A percentile compares a stretch with the other conserved stretches of the same genome.
Conservation (phyloP, 2,113 vertebrate genomes). For the Eulemur rufifrons region DNA sequence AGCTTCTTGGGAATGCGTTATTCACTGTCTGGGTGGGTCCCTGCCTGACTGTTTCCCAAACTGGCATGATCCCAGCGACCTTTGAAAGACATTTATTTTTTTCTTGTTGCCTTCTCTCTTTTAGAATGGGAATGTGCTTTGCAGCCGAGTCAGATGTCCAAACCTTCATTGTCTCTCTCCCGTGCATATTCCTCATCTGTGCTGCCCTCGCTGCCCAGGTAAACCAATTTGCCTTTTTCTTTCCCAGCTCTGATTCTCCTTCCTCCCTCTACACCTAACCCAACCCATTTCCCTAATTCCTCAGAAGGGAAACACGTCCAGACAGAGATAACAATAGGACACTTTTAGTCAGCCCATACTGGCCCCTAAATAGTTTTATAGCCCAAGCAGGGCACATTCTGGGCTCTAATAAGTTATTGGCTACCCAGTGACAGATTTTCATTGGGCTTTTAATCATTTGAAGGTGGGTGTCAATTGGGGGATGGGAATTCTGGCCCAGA, state of each 20-base stretch:
- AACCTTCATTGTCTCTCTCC: slow-evolving; percentile 86
- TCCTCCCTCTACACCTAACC: slow-evolving; percentile 13
- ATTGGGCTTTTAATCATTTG: slow-evolving; percentile 63
- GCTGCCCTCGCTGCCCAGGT: slow-evolving; percentile 90
- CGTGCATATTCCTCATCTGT: slow-evolving; percentile 86
- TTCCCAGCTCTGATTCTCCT: neutral
- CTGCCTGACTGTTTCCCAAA: slow-evolving; percentile 47
- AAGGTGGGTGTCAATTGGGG: slow-evolving; percentile 40
- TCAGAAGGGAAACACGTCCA: slow-evolving; percentile 51
- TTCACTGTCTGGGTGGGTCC: slow-evolving; percentile 55
- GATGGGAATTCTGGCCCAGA: slow-evolving; percentile 46
- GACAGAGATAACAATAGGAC: slow-evolving; percentile 68
- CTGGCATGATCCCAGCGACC: slow-evolving; percentile 41
- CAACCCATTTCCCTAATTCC: slow-evolving; percentile 27
- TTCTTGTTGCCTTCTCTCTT: slow-evolving; percentile 56
- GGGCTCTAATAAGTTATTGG: slow-evolving; percentile 48
- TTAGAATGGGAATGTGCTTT: slow-evolving; percentile 88
- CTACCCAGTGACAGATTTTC: slow-evolving; percentile 60
- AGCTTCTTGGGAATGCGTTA: slow-evolving; percentile 28
- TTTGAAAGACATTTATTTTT: slow-evolving; percentile 58
- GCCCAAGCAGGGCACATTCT: slow-evolving; percentile 58
- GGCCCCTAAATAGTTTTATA: slow-evolving; percentile 59
- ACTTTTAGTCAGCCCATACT: slow-evolving; percentile 51
- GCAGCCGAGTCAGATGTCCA: slow-evolving; percentile 88
- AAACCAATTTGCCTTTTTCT: slow-evolving; percentile 63